These are phyloP conservation scores for Chymomyza costata DNA, from an alignment of 1,140 invertebrate genomes.

Conservation along the genomic window DNA sequence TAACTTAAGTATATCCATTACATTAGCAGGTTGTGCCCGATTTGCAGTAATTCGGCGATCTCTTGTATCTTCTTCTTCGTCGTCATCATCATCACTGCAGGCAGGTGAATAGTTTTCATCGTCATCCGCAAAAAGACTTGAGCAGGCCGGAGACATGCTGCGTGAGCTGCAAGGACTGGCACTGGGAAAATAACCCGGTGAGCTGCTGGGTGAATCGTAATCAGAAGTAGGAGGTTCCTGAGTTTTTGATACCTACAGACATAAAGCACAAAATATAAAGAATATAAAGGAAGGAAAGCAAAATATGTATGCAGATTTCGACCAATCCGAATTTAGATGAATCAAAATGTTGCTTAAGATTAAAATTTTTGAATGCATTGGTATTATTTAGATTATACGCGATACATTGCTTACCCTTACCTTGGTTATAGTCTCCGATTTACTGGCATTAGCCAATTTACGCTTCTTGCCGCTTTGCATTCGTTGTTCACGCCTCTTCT, in stretches of 20 bases:
- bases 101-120: slow-evolving; percentile 74
- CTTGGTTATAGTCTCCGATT: slow-evolving; percentile 52
- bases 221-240: slow-evolving; percentile 45
- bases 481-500: slow-evolving; percentile 61
- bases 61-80: slow-evolving; percentile 51
- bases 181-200: slow-evolving; percentile 57
- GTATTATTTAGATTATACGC: no score
- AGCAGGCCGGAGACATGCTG: slow-evolving; percentile 64
- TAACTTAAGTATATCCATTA: slow-evolving; percentile 59
- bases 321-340: not conserved
- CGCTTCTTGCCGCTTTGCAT: slow-evolving; percentile 58
- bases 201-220: slow-evolving; percentile 67
- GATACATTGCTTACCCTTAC: slow-evolving; percentile 11
- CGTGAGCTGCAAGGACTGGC: slow-evolving; percentile 71
- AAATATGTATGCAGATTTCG: not conserved
- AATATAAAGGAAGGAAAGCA: not conserved
- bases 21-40: slow-evolving; percentile 46
- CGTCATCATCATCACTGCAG: slow-evolving; percentile 69
- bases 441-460: slow-evolving; percentile 48
- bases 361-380: no score
- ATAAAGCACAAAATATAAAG: not conserved
- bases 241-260: slow-evolving; percentile 51
- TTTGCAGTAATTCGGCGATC: slow-evolving; percentile 39
- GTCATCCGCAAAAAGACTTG: slow-evolving; percentile 40
- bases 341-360: not conserved